A percentile compares a stretch with the other conserved stretches of the same genome.
Evolutionary conservation across 2,797 vertebrate genomes (phyloP).

Genomic region (Agapornis canus): DNA sequence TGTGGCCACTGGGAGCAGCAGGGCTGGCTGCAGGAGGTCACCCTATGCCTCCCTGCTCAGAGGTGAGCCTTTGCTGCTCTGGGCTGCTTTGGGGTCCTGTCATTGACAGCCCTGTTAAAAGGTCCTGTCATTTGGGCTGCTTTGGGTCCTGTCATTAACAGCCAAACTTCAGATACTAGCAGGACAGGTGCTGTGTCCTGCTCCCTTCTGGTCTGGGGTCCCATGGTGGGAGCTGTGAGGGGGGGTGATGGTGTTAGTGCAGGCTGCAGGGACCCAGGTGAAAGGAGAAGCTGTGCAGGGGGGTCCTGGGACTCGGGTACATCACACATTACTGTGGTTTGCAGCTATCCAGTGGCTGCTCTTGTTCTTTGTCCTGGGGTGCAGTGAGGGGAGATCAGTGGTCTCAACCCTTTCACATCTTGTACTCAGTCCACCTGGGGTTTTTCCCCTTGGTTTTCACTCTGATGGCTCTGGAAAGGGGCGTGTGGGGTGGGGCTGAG

Average conservation of each 20-base stretch:
- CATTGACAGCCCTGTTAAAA: background rate
- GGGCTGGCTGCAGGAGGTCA: background rate
- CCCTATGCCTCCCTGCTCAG: background rate
- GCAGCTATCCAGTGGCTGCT: background rate
- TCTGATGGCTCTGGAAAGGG: background rate
- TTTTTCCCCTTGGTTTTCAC: background rate
- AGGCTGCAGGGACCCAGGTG: rapidly evolving
- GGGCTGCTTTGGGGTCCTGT: background rate
- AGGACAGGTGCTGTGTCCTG: background rate
- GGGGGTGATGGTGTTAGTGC: rapidly evolving
- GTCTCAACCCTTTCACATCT: background rate
- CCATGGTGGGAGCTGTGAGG: rapidly evolving
- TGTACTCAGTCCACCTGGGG: background rate
- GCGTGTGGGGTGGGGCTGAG: background rate
- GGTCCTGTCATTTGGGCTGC: background rate
- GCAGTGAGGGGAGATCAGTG: background rate
- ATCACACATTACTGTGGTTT: background rate
- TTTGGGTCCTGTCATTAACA: background rate
- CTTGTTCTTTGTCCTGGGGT: background rate
- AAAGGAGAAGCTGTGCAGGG: rapidly evolving
- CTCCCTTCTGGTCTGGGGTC: rapidly evolving
- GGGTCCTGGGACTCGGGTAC: background rate
- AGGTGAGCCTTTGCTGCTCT: background rate
- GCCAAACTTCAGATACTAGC: background rate
- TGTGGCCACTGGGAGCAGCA: background rate